phyloP scores from a whole-genome alignment of 2,888 invertebrate species.

The Craniophora ligustri region DNA sequence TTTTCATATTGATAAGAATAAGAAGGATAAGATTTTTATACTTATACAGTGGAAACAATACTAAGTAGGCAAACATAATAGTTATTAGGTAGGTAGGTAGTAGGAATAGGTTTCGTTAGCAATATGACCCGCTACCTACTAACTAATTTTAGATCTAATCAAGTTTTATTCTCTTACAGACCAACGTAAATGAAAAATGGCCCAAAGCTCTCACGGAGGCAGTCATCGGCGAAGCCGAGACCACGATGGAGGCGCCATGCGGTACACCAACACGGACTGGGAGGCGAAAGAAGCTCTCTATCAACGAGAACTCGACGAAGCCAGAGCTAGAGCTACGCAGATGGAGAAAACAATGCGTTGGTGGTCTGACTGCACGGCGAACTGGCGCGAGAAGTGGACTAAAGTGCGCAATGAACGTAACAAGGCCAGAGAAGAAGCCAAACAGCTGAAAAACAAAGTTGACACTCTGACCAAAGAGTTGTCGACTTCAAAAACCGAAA shows the following conservation, averaged over 20 bases:
- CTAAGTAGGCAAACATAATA: no score
- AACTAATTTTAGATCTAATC: no score
- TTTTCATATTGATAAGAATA: no score
- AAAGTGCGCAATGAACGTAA: constrained; percentile 97
- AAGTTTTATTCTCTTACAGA: constrained; percentile 20
- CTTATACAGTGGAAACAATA: no score
- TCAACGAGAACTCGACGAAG: constrained; percentile 96
- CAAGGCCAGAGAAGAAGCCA: constrained; percentile 96
- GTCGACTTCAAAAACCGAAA: constrained; percentile 92
- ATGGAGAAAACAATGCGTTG: constrained; percentile 99
- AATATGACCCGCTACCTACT: no score
- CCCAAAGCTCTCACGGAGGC: constrained; percentile 92
- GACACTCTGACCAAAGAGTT: constrained; percentile 94
- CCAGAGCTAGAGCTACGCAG: constrained; percentile 97
- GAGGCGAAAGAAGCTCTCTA: constrained; percentile 92
- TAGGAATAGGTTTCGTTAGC: no score
- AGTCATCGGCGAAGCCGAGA: constrained; percentile 90
- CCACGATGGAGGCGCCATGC: constrained; percentile 89
- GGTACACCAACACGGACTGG: constrained; percentile 92
- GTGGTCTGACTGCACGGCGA: constrained; percentile 99
- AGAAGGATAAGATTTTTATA: no score
- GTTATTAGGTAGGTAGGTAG: no score
- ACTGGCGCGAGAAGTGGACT: constrained; percentile 98
- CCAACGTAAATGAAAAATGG: constrained; percentile 66
- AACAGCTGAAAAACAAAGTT: constrained; percentile 93